Evolutionary conservation across 2,797 vertebrate species (phyloP).

Genomic region (Anguilla marmorata): DNA sequence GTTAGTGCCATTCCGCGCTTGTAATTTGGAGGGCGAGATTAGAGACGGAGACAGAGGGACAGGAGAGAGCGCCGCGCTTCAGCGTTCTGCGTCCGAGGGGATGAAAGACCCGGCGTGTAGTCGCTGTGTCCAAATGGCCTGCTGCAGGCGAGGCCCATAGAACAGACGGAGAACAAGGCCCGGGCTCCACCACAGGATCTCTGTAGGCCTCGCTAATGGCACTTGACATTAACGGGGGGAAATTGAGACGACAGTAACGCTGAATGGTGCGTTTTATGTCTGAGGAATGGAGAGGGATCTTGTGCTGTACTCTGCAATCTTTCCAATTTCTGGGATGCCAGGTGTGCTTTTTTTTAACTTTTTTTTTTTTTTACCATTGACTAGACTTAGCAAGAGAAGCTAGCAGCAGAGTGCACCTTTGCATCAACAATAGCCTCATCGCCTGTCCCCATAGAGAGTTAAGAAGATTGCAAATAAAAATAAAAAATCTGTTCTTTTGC

Average conservation of each 20-base stretch:
- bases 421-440: neutral
- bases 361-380: neutral
- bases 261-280: slow-evolving; percentile 10
- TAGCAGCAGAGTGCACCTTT: neutral
- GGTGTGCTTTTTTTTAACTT: neutral
- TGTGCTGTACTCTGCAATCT: neutral
- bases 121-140: neutral
- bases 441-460: neutral
- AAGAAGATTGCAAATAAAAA: neutral
- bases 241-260: slow-evolving; percentile 20
- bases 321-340: neutral
- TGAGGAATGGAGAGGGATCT: slow-evolving; percentile 5
- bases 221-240: slow-evolving; percentile 30
- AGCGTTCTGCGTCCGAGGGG: neutral
- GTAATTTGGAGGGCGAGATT: neutral
- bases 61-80: neutral
- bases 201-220: slow-evolving; percentile 19
- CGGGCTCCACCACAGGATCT: neutral
- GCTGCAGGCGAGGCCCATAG: neutral
- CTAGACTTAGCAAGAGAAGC: neutral
- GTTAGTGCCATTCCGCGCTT: neutral
- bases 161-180: neutral
- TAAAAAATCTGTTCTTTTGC: neutral
- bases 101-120: neutral
- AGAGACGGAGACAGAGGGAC: neutral